Conservation (phyloP, 2,888 invertebrate genomes). For the Troides oblongomaculatus region DNA sequence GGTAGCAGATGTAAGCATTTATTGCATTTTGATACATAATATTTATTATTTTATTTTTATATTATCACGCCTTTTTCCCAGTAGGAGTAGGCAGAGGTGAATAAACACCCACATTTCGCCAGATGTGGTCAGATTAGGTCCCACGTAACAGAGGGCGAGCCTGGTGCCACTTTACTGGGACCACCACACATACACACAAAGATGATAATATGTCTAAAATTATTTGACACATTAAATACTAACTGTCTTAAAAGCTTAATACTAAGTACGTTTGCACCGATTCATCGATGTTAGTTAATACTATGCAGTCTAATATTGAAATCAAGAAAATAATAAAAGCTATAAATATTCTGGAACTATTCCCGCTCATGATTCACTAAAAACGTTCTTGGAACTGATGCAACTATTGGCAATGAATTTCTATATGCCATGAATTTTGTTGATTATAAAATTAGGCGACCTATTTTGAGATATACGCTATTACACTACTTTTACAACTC, state of each 20-base stretch:
- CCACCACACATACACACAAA: too few relatives aligned
- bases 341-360: slow-evolving; percentile 62
- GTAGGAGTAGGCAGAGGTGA: too few relatives aligned
- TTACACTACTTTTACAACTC: not conserved
- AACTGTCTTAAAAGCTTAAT: not conserved
- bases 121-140: too few relatives aligned
- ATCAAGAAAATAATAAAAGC: slow-evolving; percentile 25
- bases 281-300: not conserved
- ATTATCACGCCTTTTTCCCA: too few relatives aligned
- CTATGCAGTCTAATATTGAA: not conserved
- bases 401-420: slow-evolving; percentile 51
- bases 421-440: slow-evolving; percentile 39
- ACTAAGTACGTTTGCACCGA: not conserved
- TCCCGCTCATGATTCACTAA: slow-evolving; percentile 70
- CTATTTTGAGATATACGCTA: slow-evolving; percentile 35
- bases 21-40: too few relatives aligned
- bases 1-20: too few relatives aligned
- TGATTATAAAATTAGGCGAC: slow-evolving; percentile 40
- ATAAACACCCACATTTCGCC: too few relatives aligned
- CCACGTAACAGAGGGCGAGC: too few relatives aligned
- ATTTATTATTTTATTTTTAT: too few relatives aligned
- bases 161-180: too few relatives aligned
- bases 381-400: slow-evolving; percentile 67
- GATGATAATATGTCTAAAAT: not conserved
- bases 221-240: not conserved